Conservation (phyloP, 1,140 invertebrate species). For the Cataglyphis hispanica region DNA sequence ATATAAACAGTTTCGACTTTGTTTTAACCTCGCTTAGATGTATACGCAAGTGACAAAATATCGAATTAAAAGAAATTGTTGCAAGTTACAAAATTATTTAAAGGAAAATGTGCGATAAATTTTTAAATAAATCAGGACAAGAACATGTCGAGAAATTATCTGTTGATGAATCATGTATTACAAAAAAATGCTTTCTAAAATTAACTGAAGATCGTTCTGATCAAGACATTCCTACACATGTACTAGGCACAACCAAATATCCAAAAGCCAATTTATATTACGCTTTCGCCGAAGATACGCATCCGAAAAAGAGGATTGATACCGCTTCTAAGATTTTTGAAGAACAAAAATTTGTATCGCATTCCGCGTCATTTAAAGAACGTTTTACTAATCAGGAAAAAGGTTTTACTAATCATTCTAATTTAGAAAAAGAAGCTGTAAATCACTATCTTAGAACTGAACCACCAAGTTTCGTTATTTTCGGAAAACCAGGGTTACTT, state of each 20-base stretch:
- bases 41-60: not conserved
- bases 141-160: not conserved
- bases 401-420: constrained; percentile 60
- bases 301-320: constrained; percentile 74
- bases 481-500: constrained; percentile 87
- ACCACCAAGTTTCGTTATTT: constrained; percentile 87
- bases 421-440: constrained; percentile 84
- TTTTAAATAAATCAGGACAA: not conserved
- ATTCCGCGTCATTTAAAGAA: constrained; percentile 50
- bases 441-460: constrained; percentile 84
- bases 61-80: not conserved
- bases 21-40: constrained; percentile 35
- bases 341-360: constrained; percentile 19
- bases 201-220: constrained; percentile 64
- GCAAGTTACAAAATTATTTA: not conserved
- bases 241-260: constrained; percentile 65
- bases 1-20: constrained; percentile 18
- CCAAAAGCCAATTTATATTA: constrained; percentile 83
- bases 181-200: constrained; percentile 51
- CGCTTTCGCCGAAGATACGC: constrained; percentile 80
- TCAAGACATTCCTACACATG: not conserved
- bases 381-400: constrained; percentile 37
- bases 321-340: constrained; percentile 10
- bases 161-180: constrained; percentile 56
- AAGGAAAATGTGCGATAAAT: constrained; percentile 60